phyloP scores from a whole-genome alignment of 2,113 vertebrate species.

The Lophius piscatorius region DNA sequence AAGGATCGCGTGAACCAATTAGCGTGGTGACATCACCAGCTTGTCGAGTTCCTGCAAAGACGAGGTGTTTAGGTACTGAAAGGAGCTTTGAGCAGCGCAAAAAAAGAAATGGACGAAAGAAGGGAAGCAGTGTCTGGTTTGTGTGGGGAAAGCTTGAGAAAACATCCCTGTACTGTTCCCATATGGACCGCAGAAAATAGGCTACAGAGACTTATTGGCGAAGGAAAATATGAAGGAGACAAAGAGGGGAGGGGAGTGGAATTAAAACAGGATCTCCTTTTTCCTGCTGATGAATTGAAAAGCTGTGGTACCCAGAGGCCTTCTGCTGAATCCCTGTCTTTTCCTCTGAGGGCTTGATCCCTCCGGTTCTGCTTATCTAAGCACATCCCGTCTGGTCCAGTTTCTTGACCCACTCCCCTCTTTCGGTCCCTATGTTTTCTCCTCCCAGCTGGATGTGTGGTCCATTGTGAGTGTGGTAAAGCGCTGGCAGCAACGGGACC shows the following conservation, averaged over 20 bases:
- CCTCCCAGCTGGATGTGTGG: slow-evolving; percentile 74
- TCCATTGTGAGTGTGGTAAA: slow-evolving; percentile 66
- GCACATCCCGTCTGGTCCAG: slow-evolving; percentile 72
- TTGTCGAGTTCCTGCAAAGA: slow-evolving; percentile 57
- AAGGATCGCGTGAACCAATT: slow-evolving; percentile 36
- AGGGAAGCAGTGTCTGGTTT: slow-evolving; percentile 21
- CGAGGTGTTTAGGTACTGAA: slow-evolving; percentile 48
- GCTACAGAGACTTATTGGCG: slow-evolving; percentile 24
- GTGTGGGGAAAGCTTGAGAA: slow-evolving; percentile 41
- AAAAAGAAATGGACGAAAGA: slow-evolving; percentile 42
- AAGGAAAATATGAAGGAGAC: slow-evolving; percentile 42
- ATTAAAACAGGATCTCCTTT: slow-evolving; percentile 47
- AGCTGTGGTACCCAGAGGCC: slow-evolving; percentile 29
- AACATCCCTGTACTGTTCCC: slow-evolving; percentile 54
- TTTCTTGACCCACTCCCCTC: slow-evolving; percentile 67
- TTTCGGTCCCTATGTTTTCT: slow-evolving; percentile 56
- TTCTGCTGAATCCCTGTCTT: slow-evolving; percentile 26
- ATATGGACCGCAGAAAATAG: slow-evolving; percentile 33
- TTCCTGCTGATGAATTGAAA: slow-evolving; percentile 48
- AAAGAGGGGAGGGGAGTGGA: slow-evolving; percentile 40
- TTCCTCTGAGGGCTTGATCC: slow-evolving; percentile 48
- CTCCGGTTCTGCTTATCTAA: slow-evolving; percentile 71
- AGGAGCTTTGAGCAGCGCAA: slow-evolving; percentile 57
- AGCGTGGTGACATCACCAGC: slow-evolving; percentile 57
- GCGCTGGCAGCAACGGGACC: slow-evolving; percentile 59